Percentiles rank a stretch among this genome's conserved stretches.
These are phyloP conservation scores for Tyto alba DNA, from an alignment of 2,113 vertebrate genomes.

Conservation along the genomic window DNA sequence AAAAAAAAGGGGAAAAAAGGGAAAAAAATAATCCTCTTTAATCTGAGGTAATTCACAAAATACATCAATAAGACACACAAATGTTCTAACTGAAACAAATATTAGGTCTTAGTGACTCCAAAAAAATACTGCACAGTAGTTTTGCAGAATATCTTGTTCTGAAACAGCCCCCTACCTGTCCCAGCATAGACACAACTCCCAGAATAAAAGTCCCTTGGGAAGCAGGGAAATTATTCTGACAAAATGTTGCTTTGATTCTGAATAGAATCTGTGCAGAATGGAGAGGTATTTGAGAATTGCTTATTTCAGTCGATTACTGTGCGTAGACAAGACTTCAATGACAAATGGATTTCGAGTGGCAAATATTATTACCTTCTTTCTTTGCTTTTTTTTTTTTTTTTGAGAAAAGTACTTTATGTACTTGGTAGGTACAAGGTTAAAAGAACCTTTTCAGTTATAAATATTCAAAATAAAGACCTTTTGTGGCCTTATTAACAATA, in stretches of 20 bases:
- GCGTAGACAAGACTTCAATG: not conserved
- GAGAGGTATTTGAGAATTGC: not conserved
- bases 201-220: not conserved
- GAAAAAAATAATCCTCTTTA: not conserved
- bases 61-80: not conserved
- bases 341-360: slow-evolving; percentile 40
- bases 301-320: slow-evolving; percentile 17
- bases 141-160: not conserved
- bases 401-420: not conserved
- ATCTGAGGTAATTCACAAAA: not conserved
- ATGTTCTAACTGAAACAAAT: not conserved
- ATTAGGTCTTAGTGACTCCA: not conserved
- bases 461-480: not conserved
- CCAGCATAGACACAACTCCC: not conserved
- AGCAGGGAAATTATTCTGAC: not conserved
- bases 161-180: not conserved
- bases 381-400: not conserved
- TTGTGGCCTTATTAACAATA: not conserved
- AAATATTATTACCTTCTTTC: slow-evolving; percentile 20
- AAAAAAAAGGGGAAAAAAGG: fast-evolving
- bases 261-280: not conserved
- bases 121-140: not conserved
- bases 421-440: not conserved
- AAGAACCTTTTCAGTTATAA: not conserved
- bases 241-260: not conserved